Evolutionary conservation across 2,113 vertebrate genomes (phyloP), one percentile per base, ranked within the genome.

Genomic region (Apteryx mantelli): DNA sequence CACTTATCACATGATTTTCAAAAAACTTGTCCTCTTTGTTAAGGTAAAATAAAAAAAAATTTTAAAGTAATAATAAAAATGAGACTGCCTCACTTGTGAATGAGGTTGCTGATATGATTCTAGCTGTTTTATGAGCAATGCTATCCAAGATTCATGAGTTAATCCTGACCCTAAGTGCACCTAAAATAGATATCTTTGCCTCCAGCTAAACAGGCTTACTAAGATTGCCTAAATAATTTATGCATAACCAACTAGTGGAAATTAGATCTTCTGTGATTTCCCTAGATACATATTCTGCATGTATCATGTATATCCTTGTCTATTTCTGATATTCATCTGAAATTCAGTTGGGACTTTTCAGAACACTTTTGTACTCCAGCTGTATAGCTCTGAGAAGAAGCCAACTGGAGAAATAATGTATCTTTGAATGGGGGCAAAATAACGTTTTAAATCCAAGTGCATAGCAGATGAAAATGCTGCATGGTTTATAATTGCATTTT

Each of bases 251-350:
- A 76, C 87, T 78, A 93, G 88, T 94, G 88, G 95, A 96, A 96
- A 95, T 76, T 91, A 90, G 96, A 95, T 97, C 93, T 95, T 87
- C 92, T 96, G 89, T 96, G 94, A 96, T 97, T 97, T 97, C 96
- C 96, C 95, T 83, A 90, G 94, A 88, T 88, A 95, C 95, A 76
- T 89, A 88, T 86, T 93, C 85, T 4, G 64, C 93, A 96, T 96
- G 93, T 94, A 96, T 93, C 96, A 95, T 96, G 97, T 93, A 93
- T 95, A 96, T 95, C 89, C 60, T 88, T 95, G 93, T 69, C 93
- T 97, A 95, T 97, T 97, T 96, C 91, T 96, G 93, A 97, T 96
- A 84, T 60, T 95, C 94, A 84, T 97, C 96, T 96, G 90, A 95
- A 97, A 97, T 97, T 94, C 97, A 96, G 46, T 52, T 91, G 97